Evolutionary conservation across 2,888 invertebrate species (phyloP).

Genomic region (Poecilus cupreus): DNA sequence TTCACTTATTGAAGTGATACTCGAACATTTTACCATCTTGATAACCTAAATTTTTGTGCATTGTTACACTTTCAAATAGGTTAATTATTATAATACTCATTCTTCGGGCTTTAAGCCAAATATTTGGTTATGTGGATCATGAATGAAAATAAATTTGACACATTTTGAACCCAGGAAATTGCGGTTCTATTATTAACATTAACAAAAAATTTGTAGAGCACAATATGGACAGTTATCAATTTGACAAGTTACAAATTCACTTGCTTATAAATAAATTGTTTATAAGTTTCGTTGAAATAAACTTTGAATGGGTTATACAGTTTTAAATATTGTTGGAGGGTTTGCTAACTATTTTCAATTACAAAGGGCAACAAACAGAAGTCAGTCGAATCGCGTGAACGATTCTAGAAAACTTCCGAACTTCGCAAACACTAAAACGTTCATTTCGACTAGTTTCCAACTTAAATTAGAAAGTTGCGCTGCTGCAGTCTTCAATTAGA

Average conservation of each 20-base stretch:
- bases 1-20: neutral
- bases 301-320: neutral
- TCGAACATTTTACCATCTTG: neutral
- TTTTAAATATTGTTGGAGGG: conserved; percentile 5
- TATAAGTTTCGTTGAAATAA: neutral
- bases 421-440: conserved; percentile 46
- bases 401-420: conserved; percentile 49
- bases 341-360: conserved; percentile 22
- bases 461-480: conserved; percentile 52
- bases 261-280: too few relatives aligned
- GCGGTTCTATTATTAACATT: neutral
- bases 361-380: conserved; percentile 40
- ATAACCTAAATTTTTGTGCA: neutral
- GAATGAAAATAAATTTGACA: conserved; percentile 35
- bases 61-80: neutral
- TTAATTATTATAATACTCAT: conserved; percentile 17
- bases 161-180: neutral
- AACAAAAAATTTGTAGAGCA: too few relatives aligned
- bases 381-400: conserved; percentile 29
- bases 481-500: conserved; percentile 29
- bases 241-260: too few relatives aligned
- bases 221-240: too few relatives aligned
- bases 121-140: conserved; percentile 17
- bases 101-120: conserved; percentile 18
- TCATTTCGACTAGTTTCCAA: conserved; percentile 49